Percentiles rank a stretch among this genome's conserved stretches.
Evolutionary conservation across 2,888 invertebrate genomes (phyloP).

Genomic region (Platycheirus albimanus): DNA sequence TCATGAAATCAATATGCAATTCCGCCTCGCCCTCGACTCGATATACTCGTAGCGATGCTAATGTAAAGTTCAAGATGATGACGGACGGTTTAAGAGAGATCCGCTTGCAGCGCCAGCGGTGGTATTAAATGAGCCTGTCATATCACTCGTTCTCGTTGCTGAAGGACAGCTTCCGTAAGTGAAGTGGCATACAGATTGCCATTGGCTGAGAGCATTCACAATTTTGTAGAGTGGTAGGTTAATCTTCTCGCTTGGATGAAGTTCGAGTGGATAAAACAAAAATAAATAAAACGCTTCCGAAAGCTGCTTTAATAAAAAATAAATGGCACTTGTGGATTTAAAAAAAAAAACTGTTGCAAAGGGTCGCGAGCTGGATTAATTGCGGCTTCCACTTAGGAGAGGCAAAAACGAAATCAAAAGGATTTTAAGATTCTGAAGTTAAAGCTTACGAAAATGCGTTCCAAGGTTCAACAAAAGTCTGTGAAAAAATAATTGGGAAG

Average conservation of each 20-base stretch:
- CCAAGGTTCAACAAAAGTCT: too few relatives aligned
- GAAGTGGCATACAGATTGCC: neutral
- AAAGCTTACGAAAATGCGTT: too few relatives aligned
- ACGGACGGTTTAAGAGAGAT: constrained; percentile 4
- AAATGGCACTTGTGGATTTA: too few relatives aligned
- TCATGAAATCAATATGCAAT: constrained; percentile 62
- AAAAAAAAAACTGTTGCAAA: too few relatives aligned
- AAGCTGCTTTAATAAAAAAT: too few relatives aligned
- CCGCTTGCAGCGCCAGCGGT: neutral
- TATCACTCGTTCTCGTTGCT: neutral
- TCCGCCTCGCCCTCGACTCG: neutral
- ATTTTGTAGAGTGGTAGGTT: neutral
- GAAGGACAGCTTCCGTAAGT: neutral
- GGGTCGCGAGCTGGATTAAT: too few relatives aligned
- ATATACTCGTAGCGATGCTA: constrained; percentile 30
- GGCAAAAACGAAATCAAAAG: too few relatives aligned
- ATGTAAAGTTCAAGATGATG: constrained; percentile 36
- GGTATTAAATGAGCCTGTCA: constrained; percentile 2
- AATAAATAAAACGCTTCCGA: neutral
- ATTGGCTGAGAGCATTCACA: neutral
- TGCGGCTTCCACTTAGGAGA: too few relatives aligned
- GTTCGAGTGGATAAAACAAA: neutral
- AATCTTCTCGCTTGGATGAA: neutral
- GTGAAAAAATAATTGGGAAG: too few relatives aligned
- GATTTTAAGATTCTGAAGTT: too few relatives aligned